These are phyloP conservation scores for Onychomys torridus DNA, from an alignment of 2,797 vertebrate genomes.

Conservation along the genomic window DNA sequence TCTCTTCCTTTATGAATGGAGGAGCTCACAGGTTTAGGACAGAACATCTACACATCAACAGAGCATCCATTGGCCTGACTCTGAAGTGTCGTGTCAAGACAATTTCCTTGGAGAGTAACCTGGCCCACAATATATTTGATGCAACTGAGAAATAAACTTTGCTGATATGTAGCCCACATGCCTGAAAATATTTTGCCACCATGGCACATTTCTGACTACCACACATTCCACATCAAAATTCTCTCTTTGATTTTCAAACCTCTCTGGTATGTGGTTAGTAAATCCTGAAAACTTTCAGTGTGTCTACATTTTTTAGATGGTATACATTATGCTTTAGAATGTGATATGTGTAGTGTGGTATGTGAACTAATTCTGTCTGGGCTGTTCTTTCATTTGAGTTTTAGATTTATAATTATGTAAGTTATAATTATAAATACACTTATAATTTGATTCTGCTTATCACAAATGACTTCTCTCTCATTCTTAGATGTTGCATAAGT, in stretches of 20 bases:
- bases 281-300: not conserved
- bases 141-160: not conserved
- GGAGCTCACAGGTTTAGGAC: not conserved
- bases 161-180: not conserved
- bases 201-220: not conserved
- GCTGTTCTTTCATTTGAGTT: not conserved
- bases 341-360: not conserved
- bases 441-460: constrained; percentile 19
- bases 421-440: not conserved
- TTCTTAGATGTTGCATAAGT: constrained; percentile 1
- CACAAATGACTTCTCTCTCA: not conserved
- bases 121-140: not conserved
- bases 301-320: not conserved
- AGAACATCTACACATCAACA: not conserved
- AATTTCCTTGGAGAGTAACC: not conserved
- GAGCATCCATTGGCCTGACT: not conserved
- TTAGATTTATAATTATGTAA: constrained; percentile 27
- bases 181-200: not conserved
- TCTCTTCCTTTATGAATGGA: not conserved
- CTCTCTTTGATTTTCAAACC: constrained; percentile 15
- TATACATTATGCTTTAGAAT: not conserved
- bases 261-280: not conserved
- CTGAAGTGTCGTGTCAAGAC: not conserved
- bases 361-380: constrained; percentile 23
- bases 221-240: not conserved